phyloP scores from a whole-genome alignment of 2,797 vertebrate species.

The Chromobotia macracanthus region DNA sequence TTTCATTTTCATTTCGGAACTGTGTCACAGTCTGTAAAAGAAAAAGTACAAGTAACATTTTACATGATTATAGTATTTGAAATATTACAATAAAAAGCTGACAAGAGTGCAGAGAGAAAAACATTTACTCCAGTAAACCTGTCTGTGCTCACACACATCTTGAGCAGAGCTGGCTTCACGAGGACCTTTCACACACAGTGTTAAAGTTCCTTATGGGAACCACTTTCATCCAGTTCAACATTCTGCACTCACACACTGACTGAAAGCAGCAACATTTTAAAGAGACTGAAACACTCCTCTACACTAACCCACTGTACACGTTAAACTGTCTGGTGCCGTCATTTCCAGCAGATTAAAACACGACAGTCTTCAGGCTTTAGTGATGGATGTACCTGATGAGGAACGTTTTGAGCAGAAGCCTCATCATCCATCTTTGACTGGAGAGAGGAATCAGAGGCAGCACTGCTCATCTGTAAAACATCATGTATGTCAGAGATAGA shows the following conservation, averaged over 20 bases:
- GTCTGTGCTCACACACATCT: no score
- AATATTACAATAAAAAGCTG: background rate
- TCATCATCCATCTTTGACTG: background rate
- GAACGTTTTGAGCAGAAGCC: background rate
- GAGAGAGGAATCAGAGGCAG: background rate
- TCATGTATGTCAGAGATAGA: no score
- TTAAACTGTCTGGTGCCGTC: background rate
- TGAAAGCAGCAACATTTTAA: slow-evolving; percentile 21
- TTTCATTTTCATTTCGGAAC: background rate
- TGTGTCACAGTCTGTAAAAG: slow-evolving; percentile 7
- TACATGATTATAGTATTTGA: background rate
- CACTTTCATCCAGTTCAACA: background rate
- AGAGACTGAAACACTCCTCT: no score
- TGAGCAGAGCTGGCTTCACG: background rate
- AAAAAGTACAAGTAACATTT: no score
- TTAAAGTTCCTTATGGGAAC: slow-evolving; percentile 31
- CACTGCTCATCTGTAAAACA: slow-evolving; percentile 23
- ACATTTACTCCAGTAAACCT: background rate
- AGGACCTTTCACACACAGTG: slow-evolving; percentile 5
- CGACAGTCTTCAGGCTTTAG: background rate
- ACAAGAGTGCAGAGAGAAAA: background rate
- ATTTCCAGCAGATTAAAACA: background rate
- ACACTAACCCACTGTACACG: background rate
- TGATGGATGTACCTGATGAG: slow-evolving; percentile 2
- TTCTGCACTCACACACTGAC: background rate